Evolutionary conservation across 2,797 vertebrate genomes (phyloP), one percentile per base, ranked within the genome.

Genomic region (Sebastiscus albofasciatus): DNA sequence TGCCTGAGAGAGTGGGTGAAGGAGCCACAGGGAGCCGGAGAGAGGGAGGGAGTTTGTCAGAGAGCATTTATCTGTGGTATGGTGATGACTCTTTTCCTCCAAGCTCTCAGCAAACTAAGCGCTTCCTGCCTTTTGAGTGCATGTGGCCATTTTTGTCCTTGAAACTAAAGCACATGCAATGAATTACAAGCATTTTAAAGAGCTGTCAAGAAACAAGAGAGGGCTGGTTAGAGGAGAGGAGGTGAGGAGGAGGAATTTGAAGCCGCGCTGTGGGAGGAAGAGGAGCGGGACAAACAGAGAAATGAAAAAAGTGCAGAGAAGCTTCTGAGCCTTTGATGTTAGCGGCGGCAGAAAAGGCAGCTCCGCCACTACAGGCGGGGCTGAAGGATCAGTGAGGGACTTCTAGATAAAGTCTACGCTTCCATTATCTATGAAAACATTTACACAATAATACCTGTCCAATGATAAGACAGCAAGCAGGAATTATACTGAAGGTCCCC

Each of bases 51-150:
- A 73, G 86, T 87, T 88, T 94, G 90, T 92, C 91, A 87, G 79
- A 81, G 80, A 86, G 90, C 83, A 86, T 94, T 94, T 93, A 93
- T 94, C 92, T 94, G 89, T 81, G 90, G 94, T 91, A 92, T 87
- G 91, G 87, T 92, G 93, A 94, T 94, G 93, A 94, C 92, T 93
- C 89, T 90, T 90, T 94, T 93, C 94, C 91, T 94, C 88, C 79
- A 72, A 77, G 62, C 88, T 84, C 92, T 91, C 79, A 83, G 89
- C 87, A 92, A 93, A 93, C 87, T 77, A 78, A 93, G 92, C 83
- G 67, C 90, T 95, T 95, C 93, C 95, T 94, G 92, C 82, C 86
- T 90, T 92, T 90, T 67, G 74, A 93, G 86, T 80, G 79, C 72
- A 82, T 79, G 85, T 46, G 74, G 82, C 83, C 93, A 82, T 89